These are phyloP conservation scores for Trichoplusia ni DNA, from an alignment of 1,140 invertebrate species.

Conservation along the genomic window DNA sequence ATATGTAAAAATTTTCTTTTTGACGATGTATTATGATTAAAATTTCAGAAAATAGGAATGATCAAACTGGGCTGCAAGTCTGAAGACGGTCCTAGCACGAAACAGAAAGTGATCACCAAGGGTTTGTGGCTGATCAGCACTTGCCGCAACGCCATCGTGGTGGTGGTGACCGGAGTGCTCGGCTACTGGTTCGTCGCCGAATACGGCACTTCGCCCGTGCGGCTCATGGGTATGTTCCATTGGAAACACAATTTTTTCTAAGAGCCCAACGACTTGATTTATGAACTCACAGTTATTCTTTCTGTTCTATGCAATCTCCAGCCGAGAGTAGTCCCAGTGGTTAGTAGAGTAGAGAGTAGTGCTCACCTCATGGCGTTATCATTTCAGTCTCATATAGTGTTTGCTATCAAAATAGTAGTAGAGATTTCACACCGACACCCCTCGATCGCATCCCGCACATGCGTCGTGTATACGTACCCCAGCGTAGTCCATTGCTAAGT, in stretches of 20 bases:
- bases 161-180: constrained; percentile 85
- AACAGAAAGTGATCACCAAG: constrained; percentile 80
- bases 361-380: constrained; percentile 27
- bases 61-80: constrained; percentile 82
- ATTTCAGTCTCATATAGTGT: constrained; percentile 19
- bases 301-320: constrained; percentile 55
- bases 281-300: neutral
- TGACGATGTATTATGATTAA: neutral
- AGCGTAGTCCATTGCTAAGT: too few species aligned
- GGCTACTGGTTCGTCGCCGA: constrained; percentile 80
- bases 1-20: too few species aligned
- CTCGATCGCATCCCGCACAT: neutral
- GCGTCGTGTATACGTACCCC: neutral
- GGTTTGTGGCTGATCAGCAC: constrained; percentile 86
- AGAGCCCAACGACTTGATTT: neutral
- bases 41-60: constrained; percentile 83
- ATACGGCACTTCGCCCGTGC: constrained; percentile 80
- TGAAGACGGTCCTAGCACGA: constrained; percentile 73
- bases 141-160: constrained; percentile 89
- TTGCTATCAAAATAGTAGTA: too few species aligned
- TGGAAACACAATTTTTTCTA: neutral
- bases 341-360: constrained; percentile 53
- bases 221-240: constrained; percentile 83
- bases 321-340: constrained; percentile 60
- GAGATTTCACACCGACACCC: too few species aligned